Conservation (phyloP, 92 coral and sea anemone species). For the Porites evermanni region DNA sequence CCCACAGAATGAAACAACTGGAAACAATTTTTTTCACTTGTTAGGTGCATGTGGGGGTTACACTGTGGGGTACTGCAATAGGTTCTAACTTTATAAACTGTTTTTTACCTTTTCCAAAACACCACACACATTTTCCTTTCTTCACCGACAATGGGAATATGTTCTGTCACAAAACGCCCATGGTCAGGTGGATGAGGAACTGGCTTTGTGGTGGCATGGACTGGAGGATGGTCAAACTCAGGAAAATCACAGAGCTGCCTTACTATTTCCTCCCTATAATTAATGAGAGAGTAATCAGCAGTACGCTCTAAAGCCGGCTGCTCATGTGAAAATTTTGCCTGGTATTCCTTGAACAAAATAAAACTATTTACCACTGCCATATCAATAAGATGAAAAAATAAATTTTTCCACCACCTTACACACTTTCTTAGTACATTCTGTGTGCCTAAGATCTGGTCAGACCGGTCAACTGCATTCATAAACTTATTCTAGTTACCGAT, state of each 20-base stretch:
- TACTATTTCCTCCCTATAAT: slow-evolving; percentile 67
- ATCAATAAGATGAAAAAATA: no score
- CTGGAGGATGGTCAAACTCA: slow-evolving; percentile 46
- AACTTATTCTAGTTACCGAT: no score
- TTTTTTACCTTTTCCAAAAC: slow-evolving; percentile 32
- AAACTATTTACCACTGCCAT: slow-evolving; percentile 65
- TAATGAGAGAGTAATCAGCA: slow-evolving; percentile 33
- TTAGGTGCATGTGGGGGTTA: slow-evolving; percentile 35
- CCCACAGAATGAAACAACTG: slow-evolving; percentile 44
- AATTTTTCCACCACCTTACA: slow-evolving; percentile 38
- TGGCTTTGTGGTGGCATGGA: background rate
- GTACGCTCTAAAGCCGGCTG: slow-evolving; percentile 39
- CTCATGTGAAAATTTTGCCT: slow-evolving; percentile 1
- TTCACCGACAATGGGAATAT: slow-evolving; percentile 27
- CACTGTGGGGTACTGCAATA: slow-evolving; percentile 54
- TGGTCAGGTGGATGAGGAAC: slow-evolving; percentile 25
- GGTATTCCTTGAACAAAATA: slow-evolving; percentile 48
- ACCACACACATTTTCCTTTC: slow-evolving; percentile 20
- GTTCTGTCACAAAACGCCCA: slow-evolving; percentile 12
- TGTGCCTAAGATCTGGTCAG: slow-evolving; percentile 62
- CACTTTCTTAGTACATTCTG: slow-evolving; percentile 53
- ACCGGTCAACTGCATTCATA: slow-evolving; percentile 37
- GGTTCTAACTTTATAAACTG: slow-evolving; percentile 27
- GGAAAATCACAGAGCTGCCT: slow-evolving; percentile 59
- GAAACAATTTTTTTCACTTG: slow-evolving; percentile 45